Conservation (phyloP, 2,888 invertebrate genomes). For the Drosophila rellima region DNA sequence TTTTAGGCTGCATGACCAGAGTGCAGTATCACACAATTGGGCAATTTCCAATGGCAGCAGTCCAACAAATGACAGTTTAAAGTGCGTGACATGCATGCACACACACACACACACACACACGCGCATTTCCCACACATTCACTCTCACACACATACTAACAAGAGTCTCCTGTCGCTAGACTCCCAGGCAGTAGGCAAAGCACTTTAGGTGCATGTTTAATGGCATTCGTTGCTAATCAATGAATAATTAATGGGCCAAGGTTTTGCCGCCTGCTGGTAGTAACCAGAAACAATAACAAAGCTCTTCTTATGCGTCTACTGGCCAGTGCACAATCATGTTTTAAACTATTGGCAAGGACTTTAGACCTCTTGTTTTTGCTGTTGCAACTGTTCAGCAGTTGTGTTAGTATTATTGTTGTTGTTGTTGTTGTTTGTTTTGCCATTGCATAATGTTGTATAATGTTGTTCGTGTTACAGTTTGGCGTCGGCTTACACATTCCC, state of each 20-base stretch:
- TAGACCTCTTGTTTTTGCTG: conserved; percentile 15
- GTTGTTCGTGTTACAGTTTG: conserved; percentile 51
- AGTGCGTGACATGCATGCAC: conserved; percentile 53
- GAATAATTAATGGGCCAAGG: conserved; percentile 82
- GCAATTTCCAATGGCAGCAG: conserved; percentile 67
- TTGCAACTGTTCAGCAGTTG: background rate
- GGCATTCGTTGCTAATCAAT: conserved; percentile 83
- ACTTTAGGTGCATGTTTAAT: conserved; percentile 79
- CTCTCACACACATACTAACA: background rate
- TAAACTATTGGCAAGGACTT: conserved; percentile 55
- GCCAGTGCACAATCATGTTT: conserved; percentile 53
- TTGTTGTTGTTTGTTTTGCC: conserved; percentile 2
- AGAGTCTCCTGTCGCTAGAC: conserved; percentile 39
- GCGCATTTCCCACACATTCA: conserved; percentile 5
- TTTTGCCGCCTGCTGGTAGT: conserved; percentile 55
- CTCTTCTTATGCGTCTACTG: conserved; percentile 42
- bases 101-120: conserved; percentile 6
- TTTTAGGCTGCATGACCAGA: conserved; percentile 47
- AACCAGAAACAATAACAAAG: conserved; percentile 23
- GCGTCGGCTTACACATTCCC: conserved; percentile 67
- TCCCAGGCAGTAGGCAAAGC: conserved; percentile 52
- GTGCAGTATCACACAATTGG: conserved; percentile 60
- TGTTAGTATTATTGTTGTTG: background rate
- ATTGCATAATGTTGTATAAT: conserved; percentile 44
- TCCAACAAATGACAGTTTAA: conserved; percentile 77